Evolutionary conservation across 64 coral and sea anemone genomes (phyloP), one percentile per base, ranked within the genome.

Genomic region (Platygyra sinensis): DNA sequence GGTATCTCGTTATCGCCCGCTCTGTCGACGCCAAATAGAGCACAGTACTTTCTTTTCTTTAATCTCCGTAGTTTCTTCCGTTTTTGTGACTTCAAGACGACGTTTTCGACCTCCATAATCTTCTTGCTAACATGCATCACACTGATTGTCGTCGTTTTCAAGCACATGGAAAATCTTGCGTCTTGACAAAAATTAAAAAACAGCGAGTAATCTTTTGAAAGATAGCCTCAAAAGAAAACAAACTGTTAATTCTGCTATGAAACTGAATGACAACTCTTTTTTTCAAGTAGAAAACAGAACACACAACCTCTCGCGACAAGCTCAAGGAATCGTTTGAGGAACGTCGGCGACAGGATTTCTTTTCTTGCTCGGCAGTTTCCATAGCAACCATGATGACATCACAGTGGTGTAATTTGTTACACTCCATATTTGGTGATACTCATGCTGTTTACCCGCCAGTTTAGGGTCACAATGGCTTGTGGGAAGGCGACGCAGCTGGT

Each of bases 11-110:
- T 27, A 8, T 49, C 72, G 22, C 46, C 33, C 22, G 39, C 30
- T 72, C 22, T 77, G 36, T 90, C 76, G 61, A 51, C 28, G 54
- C 83, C 81, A 10, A 78, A 49, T 24, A 32, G 55, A 19, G 78
- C n/a, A 89, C 60, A 75, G n/a, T 77, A 75, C 89, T 93, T 96
- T 72, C 91, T 74, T 61, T 96, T 96, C 83, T 96, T 96, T 0
- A 96, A 54, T 46, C 95, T 73, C 10, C 95, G 87, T 22, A 92
- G 76, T 86, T 96, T 96, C 75, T 96, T 96, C 59, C 82, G 85
- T 76, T 89, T 78, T 51, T 96, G 78, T 69, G 87, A 29, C 25
- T 83, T 51, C 25, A 83, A 8, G 8, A 83, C 78, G 18, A 89
- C 78, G 30, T 89, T 75, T 89, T 89, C 92, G 16, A 39, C 62